Conservation (phyloP, 2,797 vertebrate species). For the Sebastes melanostomus region DNA sequence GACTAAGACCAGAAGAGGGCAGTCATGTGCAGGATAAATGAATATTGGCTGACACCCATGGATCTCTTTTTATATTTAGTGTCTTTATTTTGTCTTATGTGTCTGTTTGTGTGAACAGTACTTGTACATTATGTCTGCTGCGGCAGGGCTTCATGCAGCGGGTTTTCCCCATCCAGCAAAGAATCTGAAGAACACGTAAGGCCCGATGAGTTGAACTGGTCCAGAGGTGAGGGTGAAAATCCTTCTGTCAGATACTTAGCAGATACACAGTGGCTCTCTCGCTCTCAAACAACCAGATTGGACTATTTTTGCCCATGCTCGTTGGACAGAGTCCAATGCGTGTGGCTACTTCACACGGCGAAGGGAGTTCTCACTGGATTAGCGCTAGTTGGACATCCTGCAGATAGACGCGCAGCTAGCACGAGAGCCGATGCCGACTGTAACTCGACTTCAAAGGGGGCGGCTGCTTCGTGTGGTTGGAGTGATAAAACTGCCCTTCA, state of each 20-base stretch:
- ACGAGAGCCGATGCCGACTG: slow-evolving; percentile 14
- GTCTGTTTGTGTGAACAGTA: neutral
- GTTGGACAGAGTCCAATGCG: neutral
- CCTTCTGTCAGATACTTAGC: slow-evolving; percentile 42
- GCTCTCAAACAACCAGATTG: slow-evolving; percentile 12
- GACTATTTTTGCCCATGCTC: slow-evolving; percentile 31
- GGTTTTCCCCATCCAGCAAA: slow-evolving; percentile 21
- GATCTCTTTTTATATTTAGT: neutral
- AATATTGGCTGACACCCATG: neutral
- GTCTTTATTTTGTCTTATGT: neutral
- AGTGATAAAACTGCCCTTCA: slow-evolving; percentile 71
- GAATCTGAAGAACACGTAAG: slow-evolving; percentile 45
- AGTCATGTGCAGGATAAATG: slow-evolving; percentile 61
- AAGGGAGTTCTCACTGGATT: slow-evolving; percentile 16
- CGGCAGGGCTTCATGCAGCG: neutral
- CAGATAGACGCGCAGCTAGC: slow-evolving; percentile 16
- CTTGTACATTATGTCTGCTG: neutral
- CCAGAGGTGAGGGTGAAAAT: slow-evolving; percentile 56
- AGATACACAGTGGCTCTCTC: slow-evolving; percentile 18
- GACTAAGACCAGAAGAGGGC: slow-evolving; percentile 66
- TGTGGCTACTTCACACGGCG: slow-evolving; percentile 9
- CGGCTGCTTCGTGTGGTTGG: slow-evolving; percentile 51
- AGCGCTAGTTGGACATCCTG: slow-evolving; percentile 20
- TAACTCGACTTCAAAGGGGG: slow-evolving; percentile 68
- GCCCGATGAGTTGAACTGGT: slow-evolving; percentile 48